Evolutionary conservation across 2,888 invertebrate genomes (phyloP).

Genomic region (Acanthoscelides obtectus): DNA sequence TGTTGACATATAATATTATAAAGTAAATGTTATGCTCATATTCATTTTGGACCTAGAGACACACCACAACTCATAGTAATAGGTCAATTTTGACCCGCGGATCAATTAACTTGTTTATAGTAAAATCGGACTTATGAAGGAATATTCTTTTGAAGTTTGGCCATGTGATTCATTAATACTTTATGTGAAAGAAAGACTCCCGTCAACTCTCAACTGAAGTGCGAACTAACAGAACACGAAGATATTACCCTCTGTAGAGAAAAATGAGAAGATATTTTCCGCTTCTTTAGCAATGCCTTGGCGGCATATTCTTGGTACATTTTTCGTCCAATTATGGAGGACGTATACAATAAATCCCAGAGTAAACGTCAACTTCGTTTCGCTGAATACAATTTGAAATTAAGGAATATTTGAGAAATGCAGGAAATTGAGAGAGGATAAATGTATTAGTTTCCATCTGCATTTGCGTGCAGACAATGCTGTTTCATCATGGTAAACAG

Average conservation of each 20-base stretch:
- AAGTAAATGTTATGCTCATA: too few relatives aligned
- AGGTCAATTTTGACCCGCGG: too few relatives aligned
- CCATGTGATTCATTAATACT: too few relatives aligned
- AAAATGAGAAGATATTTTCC: constrained; percentile 13
- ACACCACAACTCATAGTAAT: too few relatives aligned
- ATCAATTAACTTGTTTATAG: too few relatives aligned
- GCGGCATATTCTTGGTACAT: constrained; percentile 14
- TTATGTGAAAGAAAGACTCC: too few relatives aligned
- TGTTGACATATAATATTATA: too few relatives aligned
- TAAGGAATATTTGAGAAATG: constrained; percentile 21
- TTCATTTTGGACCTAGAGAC: too few relatives aligned
- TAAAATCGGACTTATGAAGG: too few relatives aligned
- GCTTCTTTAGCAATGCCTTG: constrained; percentile 19
- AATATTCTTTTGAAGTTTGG: too few relatives aligned
- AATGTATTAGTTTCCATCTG: constrained; percentile 21
- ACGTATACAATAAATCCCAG: constrained; percentile 26
- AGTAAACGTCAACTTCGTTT: constrained; percentile 25
- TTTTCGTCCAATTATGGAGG: constrained; percentile 31
- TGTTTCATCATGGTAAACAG: neutral
- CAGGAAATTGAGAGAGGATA: constrained; percentile 19
- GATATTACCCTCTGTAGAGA: neutral
- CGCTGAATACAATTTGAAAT: constrained; percentile 24
- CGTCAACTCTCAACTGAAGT: too few relatives aligned
- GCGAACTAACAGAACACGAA: too few relatives aligned
- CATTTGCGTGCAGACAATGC: neutral